Evolutionary conservation across 2,888 invertebrate genomes (phyloP).

Genomic region (Tryphoninae sp.): DNA sequence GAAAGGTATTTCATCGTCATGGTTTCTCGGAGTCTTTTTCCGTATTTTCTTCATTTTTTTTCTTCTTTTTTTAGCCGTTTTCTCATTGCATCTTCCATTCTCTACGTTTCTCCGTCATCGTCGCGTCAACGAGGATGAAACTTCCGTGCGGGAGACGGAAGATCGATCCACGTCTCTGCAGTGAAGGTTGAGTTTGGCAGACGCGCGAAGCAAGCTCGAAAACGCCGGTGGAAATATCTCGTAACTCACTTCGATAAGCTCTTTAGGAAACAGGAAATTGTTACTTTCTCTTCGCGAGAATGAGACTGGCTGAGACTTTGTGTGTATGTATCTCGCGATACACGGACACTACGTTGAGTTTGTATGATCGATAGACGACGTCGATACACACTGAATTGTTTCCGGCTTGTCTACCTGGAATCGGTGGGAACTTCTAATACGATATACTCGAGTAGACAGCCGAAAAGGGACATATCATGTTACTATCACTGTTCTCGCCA

Average conservation of each 20-base stretch:
- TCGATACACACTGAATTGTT: conserved; percentile 65
- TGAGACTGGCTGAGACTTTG: conserved; percentile 65
- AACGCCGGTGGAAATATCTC: conserved; percentile 75
- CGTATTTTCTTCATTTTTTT: conserved; percentile 16
- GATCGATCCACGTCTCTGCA: conserved; percentile 72
- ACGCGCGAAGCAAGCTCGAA: conserved; percentile 28
- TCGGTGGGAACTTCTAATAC: conserved; percentile 3
- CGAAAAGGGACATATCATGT: too few species aligned
- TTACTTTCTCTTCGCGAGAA: conserved; percentile 71
- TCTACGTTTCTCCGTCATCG: conserved; percentile 13
- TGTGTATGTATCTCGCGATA: not conserved
- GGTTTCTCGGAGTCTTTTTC: not conserved
- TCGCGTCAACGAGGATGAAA: conserved; percentile 69
- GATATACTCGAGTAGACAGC: conserved; percentile 2
- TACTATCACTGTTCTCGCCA: too few species aligned
- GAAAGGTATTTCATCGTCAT: conserved; percentile 68
- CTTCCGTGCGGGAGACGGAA: conserved; percentile 71
- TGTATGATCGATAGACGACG: conserved; percentile 76
- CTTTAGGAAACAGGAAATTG: conserved; percentile 80
- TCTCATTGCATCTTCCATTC: conserved; percentile 37
- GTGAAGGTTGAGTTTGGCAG: conserved; percentile 10
- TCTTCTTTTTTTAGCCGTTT: conserved; percentile 13
- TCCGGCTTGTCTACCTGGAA: not conserved
- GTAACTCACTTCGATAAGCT: conserved; percentile 79
- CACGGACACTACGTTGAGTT: not conserved